phyloP scores from a whole-genome alignment of 2,113 vertebrate genomes.

The Heterotis niloticus region DNA sequence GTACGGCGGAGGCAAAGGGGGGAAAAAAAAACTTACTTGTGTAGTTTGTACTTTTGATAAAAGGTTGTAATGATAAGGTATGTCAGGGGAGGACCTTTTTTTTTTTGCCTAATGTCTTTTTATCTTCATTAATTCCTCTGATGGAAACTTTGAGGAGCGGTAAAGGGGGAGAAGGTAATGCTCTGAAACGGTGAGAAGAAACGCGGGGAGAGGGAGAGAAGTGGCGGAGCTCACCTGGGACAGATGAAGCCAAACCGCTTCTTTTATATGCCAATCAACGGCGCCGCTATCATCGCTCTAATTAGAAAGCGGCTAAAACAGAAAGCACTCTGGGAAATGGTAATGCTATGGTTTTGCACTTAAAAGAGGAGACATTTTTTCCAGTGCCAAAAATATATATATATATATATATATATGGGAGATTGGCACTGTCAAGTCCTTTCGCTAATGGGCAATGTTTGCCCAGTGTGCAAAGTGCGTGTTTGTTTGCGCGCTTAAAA shows the following conservation, averaged over 20 bases:
- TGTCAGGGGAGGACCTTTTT: conserved; percentile 76
- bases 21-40: conserved; percentile 70
- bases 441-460: conserved; percentile 73
- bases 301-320: conserved; percentile 87
- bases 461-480: conserved; percentile 52
- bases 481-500: conserved; percentile 75
- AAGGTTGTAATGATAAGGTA: conserved; percentile 84
- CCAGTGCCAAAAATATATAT: conserved; percentile 64
- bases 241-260: conserved; percentile 79
- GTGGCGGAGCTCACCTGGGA: conserved; percentile 83
- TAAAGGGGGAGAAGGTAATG: conserved; percentile 69
- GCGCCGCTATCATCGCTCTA: conserved; percentile 81
- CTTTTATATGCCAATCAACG: conserved; percentile 95
- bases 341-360: conserved; percentile 85
- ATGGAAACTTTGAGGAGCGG: conserved; percentile 87
- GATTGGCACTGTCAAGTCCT: conserved; percentile 70
- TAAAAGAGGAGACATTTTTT: conserved; percentile 78
- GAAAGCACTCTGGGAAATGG: conserved; percentile 83
- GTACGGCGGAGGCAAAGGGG: conserved; percentile 36
- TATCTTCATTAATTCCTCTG: conserved; percentile 93
- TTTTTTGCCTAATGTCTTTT: conserved; percentile 83
- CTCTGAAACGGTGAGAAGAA: conserved; percentile 75
- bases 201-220: conserved; percentile 53
- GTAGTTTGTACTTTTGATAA: conserved; percentile 87
- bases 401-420: conserved; percentile 61